Percentiles rank a stretch among this genome's conserved stretches.
Evolutionary conservation across 2,888 invertebrate species (phyloP).

Genomic region (Ichneumoninae sp.): DNA sequence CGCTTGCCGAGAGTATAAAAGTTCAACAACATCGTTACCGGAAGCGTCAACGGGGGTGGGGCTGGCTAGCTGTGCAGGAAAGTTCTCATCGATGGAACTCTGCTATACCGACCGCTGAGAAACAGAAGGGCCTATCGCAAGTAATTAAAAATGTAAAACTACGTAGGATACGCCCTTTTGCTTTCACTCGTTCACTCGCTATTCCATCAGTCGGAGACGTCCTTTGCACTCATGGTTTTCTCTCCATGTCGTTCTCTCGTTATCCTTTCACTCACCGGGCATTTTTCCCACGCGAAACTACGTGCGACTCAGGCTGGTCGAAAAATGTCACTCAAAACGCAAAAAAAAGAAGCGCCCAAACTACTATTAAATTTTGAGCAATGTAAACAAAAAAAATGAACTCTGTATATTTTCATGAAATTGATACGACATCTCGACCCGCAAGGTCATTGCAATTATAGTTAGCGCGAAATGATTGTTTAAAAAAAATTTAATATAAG

Average conservation of each 20-base stretch:
- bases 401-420: not conserved
- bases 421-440: not conserved
- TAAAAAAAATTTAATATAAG: not conserved
- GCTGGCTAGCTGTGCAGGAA: not conserved
- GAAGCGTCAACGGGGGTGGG: constrained; percentile 19
- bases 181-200: not conserved
- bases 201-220: not conserved
- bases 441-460: not conserved
- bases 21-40: constrained; percentile 58
- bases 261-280: not conserved
- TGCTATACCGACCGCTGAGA: not conserved
- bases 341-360: not conserved
- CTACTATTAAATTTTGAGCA: not conserved
- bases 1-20: constrained; percentile 50
- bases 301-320: not conserved
- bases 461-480: not conserved
- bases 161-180: not conserved
- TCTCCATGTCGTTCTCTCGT: not conserved
- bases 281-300: not conserved
- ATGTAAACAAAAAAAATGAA: not conserved
- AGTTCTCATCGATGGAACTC: constrained; percentile 42
- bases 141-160: not conserved
- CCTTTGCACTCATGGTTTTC: not conserved
- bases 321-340: not conserved
- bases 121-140: not conserved